Conservation (phyloP, 2,113 vertebrate genomes). For the Platysternon megacephalum region DNA sequence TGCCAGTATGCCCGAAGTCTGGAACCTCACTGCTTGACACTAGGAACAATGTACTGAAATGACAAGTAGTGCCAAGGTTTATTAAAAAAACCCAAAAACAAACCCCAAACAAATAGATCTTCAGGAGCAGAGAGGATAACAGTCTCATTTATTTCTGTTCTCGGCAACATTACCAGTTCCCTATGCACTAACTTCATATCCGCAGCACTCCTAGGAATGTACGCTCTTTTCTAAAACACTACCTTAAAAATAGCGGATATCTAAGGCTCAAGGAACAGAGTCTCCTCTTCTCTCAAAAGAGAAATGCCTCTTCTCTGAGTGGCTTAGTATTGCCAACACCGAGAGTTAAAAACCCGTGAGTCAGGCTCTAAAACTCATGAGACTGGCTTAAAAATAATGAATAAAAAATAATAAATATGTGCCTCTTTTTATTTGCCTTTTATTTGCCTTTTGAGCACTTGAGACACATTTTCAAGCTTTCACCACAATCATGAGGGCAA, state of each 20-base stretch:
- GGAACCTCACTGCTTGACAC: background rate
- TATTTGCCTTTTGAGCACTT: background rate
- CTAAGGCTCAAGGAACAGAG: background rate
- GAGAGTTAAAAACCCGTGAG: background rate
- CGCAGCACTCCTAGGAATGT: background rate
- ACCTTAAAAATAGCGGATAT: background rate
- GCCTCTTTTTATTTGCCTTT: background rate
- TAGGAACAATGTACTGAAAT: background rate
- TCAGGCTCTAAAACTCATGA: background rate
- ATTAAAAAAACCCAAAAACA: too few species aligned
- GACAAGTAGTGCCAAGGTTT: background rate
- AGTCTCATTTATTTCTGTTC: background rate
- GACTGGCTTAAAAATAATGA: background rate
- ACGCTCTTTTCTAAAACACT: background rate
- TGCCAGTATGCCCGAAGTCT: accelerated
- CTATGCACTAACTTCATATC: background rate
- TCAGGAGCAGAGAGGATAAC: accelerated
- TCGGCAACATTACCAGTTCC: background rate
- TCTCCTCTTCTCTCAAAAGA: background rate
- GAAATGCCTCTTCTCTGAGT: background rate
- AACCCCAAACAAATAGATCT: background rate
- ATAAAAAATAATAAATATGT: background rate
- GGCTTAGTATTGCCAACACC: background rate
- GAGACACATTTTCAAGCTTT: background rate
- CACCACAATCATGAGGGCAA: background rate